Conservation (phyloP, 2,797 vertebrate species). For the Cephalopachus bancanus region DNA sequence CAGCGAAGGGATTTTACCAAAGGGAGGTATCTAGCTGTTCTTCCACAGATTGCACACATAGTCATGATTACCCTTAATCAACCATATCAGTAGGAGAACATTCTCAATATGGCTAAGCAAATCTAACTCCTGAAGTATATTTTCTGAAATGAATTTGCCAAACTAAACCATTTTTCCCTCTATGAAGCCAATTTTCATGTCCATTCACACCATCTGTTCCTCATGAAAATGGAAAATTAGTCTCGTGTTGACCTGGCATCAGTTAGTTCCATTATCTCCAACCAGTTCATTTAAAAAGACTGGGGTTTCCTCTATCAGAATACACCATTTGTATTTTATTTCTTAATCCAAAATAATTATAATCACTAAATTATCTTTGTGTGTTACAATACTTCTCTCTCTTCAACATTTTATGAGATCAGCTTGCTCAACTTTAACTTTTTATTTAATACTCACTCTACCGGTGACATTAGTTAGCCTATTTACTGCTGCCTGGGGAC, state of each 20-base stretch:
- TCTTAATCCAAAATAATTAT: background rate
- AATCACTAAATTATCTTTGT: background rate
- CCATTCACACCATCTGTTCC: constrained; percentile 76
- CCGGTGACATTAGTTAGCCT: background rate
- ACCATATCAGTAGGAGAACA: background rate
- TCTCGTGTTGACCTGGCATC: constrained; percentile 70
- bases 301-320: constrained; percentile 3
- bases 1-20: background rate
- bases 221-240: constrained; percentile 80
- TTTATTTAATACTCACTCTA: background rate
- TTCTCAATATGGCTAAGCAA: constrained; percentile 60
- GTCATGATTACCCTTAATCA: constrained; percentile 53
- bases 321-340: background rate
- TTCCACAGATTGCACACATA: background rate
- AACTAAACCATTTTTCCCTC: constrained; percentile 71
- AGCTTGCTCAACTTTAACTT: background rate
- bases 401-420: background rate
- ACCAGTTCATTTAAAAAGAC: constrained; percentile 40
- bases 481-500: background rate
- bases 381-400: background rate
- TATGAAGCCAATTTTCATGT: constrained; percentile 72
- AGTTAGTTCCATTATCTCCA: constrained; percentile 58
- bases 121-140: constrained; percentile 59
- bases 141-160: constrained; percentile 70
- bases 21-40: background rate